Base-by-base conservation (phyloP, 2,797 vertebrate genomes). In the Gephyroberyx darwinii region DNA sequence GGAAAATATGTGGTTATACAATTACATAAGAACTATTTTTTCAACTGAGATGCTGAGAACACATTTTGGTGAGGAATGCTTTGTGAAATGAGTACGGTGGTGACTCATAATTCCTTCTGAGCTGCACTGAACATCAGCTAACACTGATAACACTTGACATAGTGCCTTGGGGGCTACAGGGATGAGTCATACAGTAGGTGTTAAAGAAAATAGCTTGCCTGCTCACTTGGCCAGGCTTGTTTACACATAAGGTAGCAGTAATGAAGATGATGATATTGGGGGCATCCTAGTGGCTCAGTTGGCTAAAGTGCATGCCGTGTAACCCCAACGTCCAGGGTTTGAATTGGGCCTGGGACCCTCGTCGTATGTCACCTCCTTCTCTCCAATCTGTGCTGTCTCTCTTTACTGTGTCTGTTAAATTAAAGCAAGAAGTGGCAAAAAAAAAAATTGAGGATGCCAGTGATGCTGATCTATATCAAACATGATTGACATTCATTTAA, bases 171-270 rank as follows among this genome's bases (percentile, higher is more conserved):
- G 65, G 70, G 19, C 19, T 52, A 13, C 10, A 73, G 62, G 1
- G n/a, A 62, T 83, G 77, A 88, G 57, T 85, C 81, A 78, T 19
- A 54, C 13, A 67, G 74, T 69, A 74, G 66, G 77, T 84, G 81
- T 80, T 57, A 26, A 71, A 71, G 61, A 65, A 63, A 26, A 64
- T 45, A 2, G 8, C 54, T 39, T 13, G 56, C 43, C 61, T 35
- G 17, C 52, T 83, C 6, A 8, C 54, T 26, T 41, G 35, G 54
- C 65, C 22, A 33, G 14, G 19, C 48, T 74, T 69, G 14, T 74
- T 74, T 55, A 56, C 10, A 37, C 22, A 5, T 4, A 26, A 22
- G 19, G 1, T 22, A 12, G 22, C 2, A 41, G 8, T 14, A 8
- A 20, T 16, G 12, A 41, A 5, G 39, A 37, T 60, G 57, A 7